These are phyloP conservation scores for Trematomus bernacchii DNA, from an alignment of 2,797 vertebrate genomes.

Conservation along the genomic window DNA sequence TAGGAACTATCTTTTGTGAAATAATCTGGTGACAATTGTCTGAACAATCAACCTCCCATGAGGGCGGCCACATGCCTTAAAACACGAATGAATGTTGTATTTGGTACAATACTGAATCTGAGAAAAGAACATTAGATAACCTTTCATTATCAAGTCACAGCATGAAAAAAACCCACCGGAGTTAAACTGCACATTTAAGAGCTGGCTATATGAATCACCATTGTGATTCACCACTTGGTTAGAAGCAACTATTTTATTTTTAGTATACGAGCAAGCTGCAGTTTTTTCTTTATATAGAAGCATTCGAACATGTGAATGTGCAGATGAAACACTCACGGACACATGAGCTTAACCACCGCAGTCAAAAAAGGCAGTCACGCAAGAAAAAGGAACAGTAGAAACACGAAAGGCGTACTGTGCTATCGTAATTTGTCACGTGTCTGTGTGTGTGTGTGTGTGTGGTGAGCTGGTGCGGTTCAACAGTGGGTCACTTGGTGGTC, in stretches of 20 bases:
- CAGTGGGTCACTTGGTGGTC: constrained; percentile 66
- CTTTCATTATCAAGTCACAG: constrained; percentile 9
- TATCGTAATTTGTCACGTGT: constrained; percentile 7
- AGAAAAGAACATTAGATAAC: background rate
- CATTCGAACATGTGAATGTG: constrained; percentile 37
- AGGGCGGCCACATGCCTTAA: background rate
- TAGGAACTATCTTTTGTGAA: background rate
- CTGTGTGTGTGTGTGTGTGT: constrained; percentile 40
- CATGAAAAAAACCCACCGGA: constrained; percentile 10
- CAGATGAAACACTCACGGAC: constrained; percentile 25
- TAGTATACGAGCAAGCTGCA: constrained; percentile 34
- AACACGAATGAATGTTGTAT: background rate
- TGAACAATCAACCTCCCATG: background rate
- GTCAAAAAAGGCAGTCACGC: constrained; percentile 37
- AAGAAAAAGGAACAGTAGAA: background rate
- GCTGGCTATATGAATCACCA: constrained; percentile 57
- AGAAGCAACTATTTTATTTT: constrained; percentile 51
- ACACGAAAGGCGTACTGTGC: constrained; percentile 20
- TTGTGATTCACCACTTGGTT: constrained; percentile 57
- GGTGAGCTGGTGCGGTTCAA: constrained; percentile 35
- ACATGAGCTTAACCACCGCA: constrained; percentile 35
- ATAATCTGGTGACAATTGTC: background rate
- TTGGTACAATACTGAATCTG: background rate
- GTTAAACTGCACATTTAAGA: constrained; percentile 46
- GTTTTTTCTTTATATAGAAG: constrained; percentile 50